Evolutionary conservation across 2,797 vertebrate genomes (phyloP).

Genomic region (Rhinella marina): DNA sequence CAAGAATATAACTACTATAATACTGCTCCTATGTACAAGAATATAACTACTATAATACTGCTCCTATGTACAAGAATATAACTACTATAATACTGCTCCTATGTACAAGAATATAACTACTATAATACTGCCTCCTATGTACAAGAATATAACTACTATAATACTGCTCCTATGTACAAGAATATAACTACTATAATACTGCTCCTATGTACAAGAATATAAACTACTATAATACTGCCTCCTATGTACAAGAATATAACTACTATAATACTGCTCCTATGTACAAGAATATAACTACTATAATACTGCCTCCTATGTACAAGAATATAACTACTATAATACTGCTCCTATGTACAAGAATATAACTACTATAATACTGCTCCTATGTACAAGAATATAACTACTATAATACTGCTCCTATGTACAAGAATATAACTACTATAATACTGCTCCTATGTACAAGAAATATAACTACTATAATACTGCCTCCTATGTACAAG

Average conservation of each 20-base stretch:
- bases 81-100: slow-evolving; percentile 12
- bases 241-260: slow-evolving; percentile 9
- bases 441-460: background rate
- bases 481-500: slow-evolving; percentile 7
- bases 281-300: slow-evolving; percentile 1
- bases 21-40: slow-evolving; percentile 1
- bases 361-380: slow-evolving; percentile 13
- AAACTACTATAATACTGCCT: slow-evolving; percentile 15
- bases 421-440: slow-evolving; percentile 10
- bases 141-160: slow-evolving; percentile 8
- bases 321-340: background rate
- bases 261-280: slow-evolving; percentile 14
- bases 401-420: slow-evolving; percentile 8
- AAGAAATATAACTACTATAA: slow-evolving; percentile 4
- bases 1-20: slow-evolving; percentile 30
- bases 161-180: slow-evolving; percentile 2
- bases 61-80: slow-evolving; percentile 16
- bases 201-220: background rate
- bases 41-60: slow-evolving; percentile 11
- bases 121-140: slow-evolving; percentile 13
- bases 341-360: slow-evolving; percentile 1
- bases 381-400: slow-evolving; percentile 20
- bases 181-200: slow-evolving; percentile 24
- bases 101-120: slow-evolving; percentile 20
- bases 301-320: slow-evolving; percentile 10